Percentiles rank a stretch among this genome's conserved stretches.
Conservation (phyloP, 2,797 vertebrate species). For the Spea hammondii region DNA sequence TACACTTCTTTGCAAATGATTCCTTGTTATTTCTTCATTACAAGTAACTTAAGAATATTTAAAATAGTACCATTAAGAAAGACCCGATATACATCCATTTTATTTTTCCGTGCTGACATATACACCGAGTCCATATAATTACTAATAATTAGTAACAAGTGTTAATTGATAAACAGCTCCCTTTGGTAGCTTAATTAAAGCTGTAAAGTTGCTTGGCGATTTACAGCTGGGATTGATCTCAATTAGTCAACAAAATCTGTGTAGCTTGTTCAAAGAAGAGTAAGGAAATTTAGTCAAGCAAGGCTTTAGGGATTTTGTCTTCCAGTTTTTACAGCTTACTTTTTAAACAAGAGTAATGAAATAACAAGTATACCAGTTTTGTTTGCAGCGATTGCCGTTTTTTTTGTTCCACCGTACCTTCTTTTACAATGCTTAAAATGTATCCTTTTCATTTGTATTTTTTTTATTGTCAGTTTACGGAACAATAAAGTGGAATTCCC, state of each 20-base stretch:
- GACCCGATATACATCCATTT: slow-evolving; percentile 45
- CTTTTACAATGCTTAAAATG: slow-evolving; percentile 54
- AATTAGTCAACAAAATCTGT: slow-evolving; percentile 83
- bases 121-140: slow-evolving; percentile 75
- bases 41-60: background rate
- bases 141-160: slow-evolving; percentile 84
- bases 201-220: slow-evolving; percentile 72
- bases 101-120: slow-evolving; percentile 47
- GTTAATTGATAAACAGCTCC: slow-evolving; percentile 85
- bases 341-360: slow-evolving; percentile 60
- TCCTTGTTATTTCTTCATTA: background rate
- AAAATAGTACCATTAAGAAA: background rate
- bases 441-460: slow-evolving; percentile 62
- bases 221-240: slow-evolving; percentile 83
- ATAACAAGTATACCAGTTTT: slow-evolving; percentile 54
- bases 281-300: slow-evolving; percentile 70
- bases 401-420: slow-evolving; percentile 12
- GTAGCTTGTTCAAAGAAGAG: slow-evolving; percentile 76
- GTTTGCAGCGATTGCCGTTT: slow-evolving; percentile 52
- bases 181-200: slow-evolving; percentile 81
- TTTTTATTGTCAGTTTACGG: slow-evolving; percentile 66
- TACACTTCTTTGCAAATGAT: background rate
- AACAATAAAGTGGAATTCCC: slow-evolving; percentile 62
- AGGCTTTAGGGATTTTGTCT: slow-evolving; percentile 77
- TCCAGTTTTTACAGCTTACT: slow-evolving; percentile 47